Evolutionary conservation across 2,113 vertebrate genomes (phyloP).

Genomic region (Ptyas mucosa): DNA sequence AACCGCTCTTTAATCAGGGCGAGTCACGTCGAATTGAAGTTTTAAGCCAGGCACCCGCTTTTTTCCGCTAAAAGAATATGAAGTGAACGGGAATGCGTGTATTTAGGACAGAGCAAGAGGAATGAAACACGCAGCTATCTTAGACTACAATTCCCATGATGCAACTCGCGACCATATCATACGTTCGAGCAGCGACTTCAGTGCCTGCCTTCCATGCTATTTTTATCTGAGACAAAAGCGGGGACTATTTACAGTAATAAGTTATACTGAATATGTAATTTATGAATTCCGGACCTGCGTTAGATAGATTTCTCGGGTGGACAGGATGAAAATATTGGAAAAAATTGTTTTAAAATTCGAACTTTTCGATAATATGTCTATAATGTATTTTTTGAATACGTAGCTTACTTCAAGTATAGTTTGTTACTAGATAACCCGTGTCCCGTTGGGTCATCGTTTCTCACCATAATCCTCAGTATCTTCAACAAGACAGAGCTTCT

Average conservation of each 20-base stretch:
- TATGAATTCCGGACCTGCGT: not conserved
- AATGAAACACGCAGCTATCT: not conserved
- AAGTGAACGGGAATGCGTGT: not conserved
- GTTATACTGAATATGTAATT: not conserved
- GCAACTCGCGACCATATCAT: not conserved
- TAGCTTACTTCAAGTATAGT: not conserved
- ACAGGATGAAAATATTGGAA: not conserved
- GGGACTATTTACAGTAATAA: not conserved
- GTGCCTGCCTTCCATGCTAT: not conserved
- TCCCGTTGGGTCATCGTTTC: not conserved
- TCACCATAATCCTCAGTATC: not conserved
- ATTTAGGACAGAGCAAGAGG: not conserved
- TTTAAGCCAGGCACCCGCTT: not conserved
- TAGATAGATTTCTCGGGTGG: not conserved
- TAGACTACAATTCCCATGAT: not conserved
- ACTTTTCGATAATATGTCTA: not conserved
- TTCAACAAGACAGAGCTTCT: not conserved
- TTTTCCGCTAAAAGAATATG: not conserved
- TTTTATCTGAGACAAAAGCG: not conserved
- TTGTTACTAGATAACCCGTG: not conserved
- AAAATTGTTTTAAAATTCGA: not conserved
- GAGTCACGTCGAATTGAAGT: not conserved
- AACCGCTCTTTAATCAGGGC: not conserved
- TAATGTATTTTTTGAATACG: not conserved
- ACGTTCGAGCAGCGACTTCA: not conserved